Evolutionary conservation across 2,113 vertebrate genomes (phyloP).

Genomic region (Hippocampus guttulatus): DNA sequence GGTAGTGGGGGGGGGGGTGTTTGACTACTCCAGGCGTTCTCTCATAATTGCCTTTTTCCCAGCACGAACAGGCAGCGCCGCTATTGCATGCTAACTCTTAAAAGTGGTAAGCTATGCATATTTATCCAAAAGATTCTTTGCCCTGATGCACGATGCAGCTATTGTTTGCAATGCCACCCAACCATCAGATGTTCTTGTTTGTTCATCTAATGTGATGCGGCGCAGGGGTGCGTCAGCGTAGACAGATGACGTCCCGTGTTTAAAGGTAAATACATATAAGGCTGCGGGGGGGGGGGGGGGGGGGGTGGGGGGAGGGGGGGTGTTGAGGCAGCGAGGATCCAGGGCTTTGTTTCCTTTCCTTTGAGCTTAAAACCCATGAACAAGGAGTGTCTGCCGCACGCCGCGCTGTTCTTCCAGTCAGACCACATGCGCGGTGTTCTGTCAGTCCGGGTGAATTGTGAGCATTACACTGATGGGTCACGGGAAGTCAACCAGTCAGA

Average conservation of each 20-base stretch:
- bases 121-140: background rate
- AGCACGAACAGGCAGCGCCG: background rate
- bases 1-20: background rate
- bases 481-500: slow-evolving; percentile 34
- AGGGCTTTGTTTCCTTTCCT: slow-evolving; percentile 25
- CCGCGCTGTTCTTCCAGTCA: slow-evolving; percentile 40
- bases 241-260: slow-evolving; percentile 5
- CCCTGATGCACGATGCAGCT: slow-evolving; percentile 1
- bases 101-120: background rate
- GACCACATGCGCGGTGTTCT: slow-evolving; percentile 19
- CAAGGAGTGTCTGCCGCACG: background rate
- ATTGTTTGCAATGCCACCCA: slow-evolving; percentile 31
- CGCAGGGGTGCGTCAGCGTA: slow-evolving; percentile 16
- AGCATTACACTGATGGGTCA: slow-evolving; percentile 6
- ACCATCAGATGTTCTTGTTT: slow-evolving; percentile 45
- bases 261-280: background rate
- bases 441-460: slow-evolving; percentile 9
- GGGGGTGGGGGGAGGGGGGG: too few relatives aligned
- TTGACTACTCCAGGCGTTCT: background rate
- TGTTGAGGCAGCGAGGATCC: slow-evolving; percentile 8
- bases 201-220: slow-evolving; percentile 23
- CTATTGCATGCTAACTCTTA: background rate
- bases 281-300: background rate
- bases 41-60: background rate
- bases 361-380: slow-evolving; percentile 21